phyloP scores from a whole-genome alignment of 2,797 vertebrate genomes.

The Paramormyrops hopkinsi region DNA sequence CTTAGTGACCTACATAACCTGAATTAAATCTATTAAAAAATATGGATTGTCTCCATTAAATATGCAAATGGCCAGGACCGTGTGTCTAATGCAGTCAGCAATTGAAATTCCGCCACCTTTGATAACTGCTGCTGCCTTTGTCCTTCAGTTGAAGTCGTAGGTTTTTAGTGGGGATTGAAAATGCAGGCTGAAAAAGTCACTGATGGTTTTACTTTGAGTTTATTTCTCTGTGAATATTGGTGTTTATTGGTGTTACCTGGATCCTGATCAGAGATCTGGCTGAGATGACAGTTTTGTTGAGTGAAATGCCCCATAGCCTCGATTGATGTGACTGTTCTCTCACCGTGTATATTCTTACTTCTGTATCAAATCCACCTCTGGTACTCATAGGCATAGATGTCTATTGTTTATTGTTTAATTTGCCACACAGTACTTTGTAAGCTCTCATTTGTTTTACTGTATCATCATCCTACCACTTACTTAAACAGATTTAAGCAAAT shows the following conservation, averaged over 20 bases:
- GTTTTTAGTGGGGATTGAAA: background rate
- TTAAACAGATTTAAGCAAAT: background rate
- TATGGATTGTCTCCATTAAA: background rate
- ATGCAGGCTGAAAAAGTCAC: background rate
- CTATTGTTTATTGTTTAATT: background rate
- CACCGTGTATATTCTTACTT: background rate
- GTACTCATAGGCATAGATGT: background rate
- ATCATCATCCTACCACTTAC: background rate
- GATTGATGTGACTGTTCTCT: background rate
- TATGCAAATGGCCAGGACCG: background rate
- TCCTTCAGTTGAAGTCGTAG: background rate
- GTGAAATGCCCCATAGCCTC: background rate
- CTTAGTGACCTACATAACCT: background rate
- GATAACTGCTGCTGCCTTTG: background rate
- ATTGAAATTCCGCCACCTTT: background rate
- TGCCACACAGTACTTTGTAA: background rate
- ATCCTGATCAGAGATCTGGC: background rate
- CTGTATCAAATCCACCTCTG: background rate
- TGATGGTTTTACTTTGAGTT: background rate
- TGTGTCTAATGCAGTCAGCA: background rate
- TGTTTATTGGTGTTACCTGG: background rate
- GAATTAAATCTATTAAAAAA: background rate
- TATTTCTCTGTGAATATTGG: background rate
- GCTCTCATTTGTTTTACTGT: background rate
- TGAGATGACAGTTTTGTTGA: background rate